Evolutionary conservation across 2,113 vertebrate genomes (phyloP).

Genomic region (Cebidichthys violaceus): DNA sequence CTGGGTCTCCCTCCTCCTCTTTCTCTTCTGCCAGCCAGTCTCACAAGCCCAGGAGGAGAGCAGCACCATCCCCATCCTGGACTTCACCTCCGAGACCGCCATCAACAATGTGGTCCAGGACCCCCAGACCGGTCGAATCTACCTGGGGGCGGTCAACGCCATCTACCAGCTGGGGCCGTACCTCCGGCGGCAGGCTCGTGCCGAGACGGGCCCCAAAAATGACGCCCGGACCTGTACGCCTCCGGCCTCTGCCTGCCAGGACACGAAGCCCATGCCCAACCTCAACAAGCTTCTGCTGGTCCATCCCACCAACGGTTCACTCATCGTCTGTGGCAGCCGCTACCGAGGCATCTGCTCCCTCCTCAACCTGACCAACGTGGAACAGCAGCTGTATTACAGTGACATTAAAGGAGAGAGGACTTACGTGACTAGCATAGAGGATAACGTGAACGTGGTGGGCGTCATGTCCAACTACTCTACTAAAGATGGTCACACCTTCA

Average conservation of each 20-base stretch:
- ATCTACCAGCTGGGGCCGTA: conserved; percentile 87
- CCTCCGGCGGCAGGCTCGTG: conserved; percentile 74
- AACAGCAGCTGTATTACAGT: conserved; percentile 85
- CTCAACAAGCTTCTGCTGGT: conserved; percentile 93
- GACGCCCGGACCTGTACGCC: conserved; percentile 92
- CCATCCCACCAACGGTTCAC: conserved; percentile 77
- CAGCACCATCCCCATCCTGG: conserved; percentile 14
- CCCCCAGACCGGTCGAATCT: conserved; percentile 86
- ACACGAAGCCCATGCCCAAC: conserved; percentile 86
- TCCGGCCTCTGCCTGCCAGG: conserved; percentile 87
- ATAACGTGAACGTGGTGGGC: conserved; percentile 90
- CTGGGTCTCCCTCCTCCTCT: conserved; percentile 78
- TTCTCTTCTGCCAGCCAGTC: conserved; percentile 54
- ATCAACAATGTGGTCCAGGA: conserved; percentile 93
- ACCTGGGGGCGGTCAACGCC: conserved; percentile 90
- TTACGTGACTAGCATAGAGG: conserved; percentile 93
- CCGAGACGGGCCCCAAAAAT: conserved; percentile 83
- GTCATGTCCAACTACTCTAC: conserved; percentile 83
- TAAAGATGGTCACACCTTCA: conserved; percentile 38
- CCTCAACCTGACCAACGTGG: conserved; percentile 88
- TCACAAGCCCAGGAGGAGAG: conserved; percentile 52
- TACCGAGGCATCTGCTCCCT: conserved; percentile 94
- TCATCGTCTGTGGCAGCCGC: conserved; percentile 93
- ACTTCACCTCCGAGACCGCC: conserved; percentile 79
- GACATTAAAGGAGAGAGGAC: conserved; percentile 92